Base-by-base conservation (phyloP, 2,888 invertebrate species). In the Ornithoptera priamus region DNA sequence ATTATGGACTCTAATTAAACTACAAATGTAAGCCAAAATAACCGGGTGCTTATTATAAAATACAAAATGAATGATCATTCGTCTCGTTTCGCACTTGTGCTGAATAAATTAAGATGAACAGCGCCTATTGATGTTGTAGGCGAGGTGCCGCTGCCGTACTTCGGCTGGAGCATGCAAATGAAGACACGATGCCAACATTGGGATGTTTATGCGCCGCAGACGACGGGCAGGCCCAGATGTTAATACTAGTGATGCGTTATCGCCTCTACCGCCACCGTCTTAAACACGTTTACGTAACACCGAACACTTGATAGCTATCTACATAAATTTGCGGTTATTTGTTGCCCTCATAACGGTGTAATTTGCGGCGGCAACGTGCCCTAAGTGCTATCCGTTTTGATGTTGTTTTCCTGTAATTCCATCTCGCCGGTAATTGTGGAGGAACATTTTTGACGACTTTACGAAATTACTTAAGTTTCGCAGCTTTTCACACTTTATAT, bases 301-400 rank as follows among this genome's bases (percentile, higher is more conserved):
- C 78, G 78, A 82, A 81, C 82, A 84, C 87, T 86, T 85, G 85
- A 87, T 87, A 85, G 86, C 85, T 84, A 88, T 89, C 86, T 89
- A 86, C 89, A 89, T 89, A 88, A 90, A 88, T 89, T 89, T 87
- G 87, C 81, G 86, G 86, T 86, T 89, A 87, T 87, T 88, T 87
- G 87, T 87, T 81, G 85, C 30, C 85, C 84, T 84, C 83, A 86
- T 87, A 87, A 85, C 84, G 81, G 82, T 78, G 87, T 86, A 86
- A 88, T 89, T 89, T 88, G 86, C 83, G 84, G 81, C 79, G 81
- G 81, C 80, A 82, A 80, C 80, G 82, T 79, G 77, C 77, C 65
- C 71, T 71, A 62, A 71, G 73, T 73, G 72, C 81, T 79, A 81
- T 85, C 83, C 81, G 78, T 82, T 83, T 66, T 81, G 78, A 80